Evolutionary conservation across 2,113 vertebrate genomes (phyloP).

Genomic region (Pseudopodoces humilis): DNA sequence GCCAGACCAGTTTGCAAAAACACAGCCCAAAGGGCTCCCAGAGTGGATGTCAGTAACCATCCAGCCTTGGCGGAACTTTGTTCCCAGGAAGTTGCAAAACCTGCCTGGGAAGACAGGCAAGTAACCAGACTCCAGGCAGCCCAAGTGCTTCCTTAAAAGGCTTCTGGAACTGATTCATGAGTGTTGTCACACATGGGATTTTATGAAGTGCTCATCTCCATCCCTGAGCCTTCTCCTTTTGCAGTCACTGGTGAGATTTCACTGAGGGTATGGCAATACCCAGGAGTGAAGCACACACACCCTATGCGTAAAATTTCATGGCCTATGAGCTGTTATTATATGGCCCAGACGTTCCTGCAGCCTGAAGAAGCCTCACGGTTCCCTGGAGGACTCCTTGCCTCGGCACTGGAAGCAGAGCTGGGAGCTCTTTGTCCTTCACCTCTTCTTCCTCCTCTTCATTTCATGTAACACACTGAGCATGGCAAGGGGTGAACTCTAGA

Average conservation of each 20-base stretch:
- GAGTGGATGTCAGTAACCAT: neutral
- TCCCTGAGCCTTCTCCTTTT: neutral
- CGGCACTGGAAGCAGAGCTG: neutral
- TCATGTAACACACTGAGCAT: neutral
- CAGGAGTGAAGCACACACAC: neutral
- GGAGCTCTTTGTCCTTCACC: neutral
- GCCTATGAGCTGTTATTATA: neutral
- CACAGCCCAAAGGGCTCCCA: neutral
- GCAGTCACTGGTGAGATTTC: neutral
- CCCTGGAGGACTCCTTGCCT: neutral
- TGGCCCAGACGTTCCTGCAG: fast-evolving
- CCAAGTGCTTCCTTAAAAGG: neutral
- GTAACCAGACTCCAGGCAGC: neutral
- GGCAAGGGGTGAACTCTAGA: fast-evolving
- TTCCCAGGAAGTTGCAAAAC: constrained; percentile 33
- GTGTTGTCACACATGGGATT: neutral
- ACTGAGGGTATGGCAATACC: neutral
- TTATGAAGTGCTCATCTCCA: neutral
- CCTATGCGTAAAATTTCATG: neutral
- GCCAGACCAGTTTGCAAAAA: neutral
- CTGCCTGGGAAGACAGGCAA: neutral
- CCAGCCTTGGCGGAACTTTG: neutral
- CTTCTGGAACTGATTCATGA: neutral
- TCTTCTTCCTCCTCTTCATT: neutral
- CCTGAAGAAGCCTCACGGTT: neutral